Conservation (phyloP, 2,113 vertebrate genomes). For the Furnarius figulus region DNA sequence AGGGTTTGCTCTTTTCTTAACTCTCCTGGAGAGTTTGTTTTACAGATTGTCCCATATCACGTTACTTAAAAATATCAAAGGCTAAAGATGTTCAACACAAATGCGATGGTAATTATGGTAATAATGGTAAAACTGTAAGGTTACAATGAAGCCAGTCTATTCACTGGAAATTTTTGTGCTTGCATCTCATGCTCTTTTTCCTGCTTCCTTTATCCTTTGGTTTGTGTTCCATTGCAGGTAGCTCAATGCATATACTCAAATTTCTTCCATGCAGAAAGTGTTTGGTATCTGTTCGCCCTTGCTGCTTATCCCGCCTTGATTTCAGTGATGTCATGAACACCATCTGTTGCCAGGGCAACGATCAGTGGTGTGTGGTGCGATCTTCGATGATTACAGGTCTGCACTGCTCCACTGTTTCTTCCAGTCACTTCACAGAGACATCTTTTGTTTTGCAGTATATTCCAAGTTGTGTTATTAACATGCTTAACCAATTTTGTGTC, state of each 20-base stretch:
- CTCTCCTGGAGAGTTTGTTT: not conserved
- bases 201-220: not conserved
- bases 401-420: conserved; percentile 3
- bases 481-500: not conserved
- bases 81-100: not conserved
- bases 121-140: not conserved
- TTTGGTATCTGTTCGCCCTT: not conserved
- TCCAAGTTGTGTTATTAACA: conserved; percentile 32
- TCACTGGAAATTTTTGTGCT: not conserved
- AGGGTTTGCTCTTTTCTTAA: not conserved
- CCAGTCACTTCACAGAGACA: conserved; percentile 34
- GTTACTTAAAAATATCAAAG: not conserved
- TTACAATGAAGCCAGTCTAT: not conserved
- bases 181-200: accelerated
- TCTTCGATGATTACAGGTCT: conserved; percentile 61
- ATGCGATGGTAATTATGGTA: too few relatives aligned
- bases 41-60: not conserved
- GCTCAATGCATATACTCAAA: not conserved
- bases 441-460: conserved; percentile 35
- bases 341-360: conserved; percentile 55
- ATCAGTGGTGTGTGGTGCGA: conserved; percentile 20
- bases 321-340: conserved; percentile 54
- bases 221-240: not conserved
- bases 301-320: not conserved
- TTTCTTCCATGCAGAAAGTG: not conserved